Base-by-base conservation (phyloP, 2,797 vertebrate species). In the Pangasius mekongensis region DNA sequence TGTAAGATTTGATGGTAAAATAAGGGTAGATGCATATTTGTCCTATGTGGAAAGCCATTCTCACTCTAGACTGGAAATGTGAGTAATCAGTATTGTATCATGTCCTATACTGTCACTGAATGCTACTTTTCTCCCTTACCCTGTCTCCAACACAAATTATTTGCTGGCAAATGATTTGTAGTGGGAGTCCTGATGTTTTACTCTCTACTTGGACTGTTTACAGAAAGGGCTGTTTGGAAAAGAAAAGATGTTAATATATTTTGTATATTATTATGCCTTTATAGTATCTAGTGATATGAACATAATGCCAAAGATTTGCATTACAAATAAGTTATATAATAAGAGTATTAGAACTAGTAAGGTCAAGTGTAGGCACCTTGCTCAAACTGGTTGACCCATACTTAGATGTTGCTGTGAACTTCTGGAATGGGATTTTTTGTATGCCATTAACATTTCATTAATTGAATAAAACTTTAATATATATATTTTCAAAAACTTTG, bases 171-270 rank as follows among this genome's bases (percentile, higher is more conserved):
- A 91, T 96, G 96, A 97, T 94, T 92, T 93, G 96, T 96, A 92
- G 93, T 90, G 76, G 84, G 73, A 92, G 91, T 85, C 81, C 89
- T 58, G 89, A 78, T 89, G 89, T 92, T 91, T 91, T 94, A 78
- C 94, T 96, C 84, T 89, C 92, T 95, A 95, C 95, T 95, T 86
- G 91, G 96, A 96, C 95, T 94, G 98, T 99, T 99, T 98, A 98
- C 97, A 98, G 95, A 95, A 96, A 94, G 94, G 92, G 94, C 95
- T 96, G 92, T 96, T 95, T 74, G 84, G 94, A 94, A 96, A 95
- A 96, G 95, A 95, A 94, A 92, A 96, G 93, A 96, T 95, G 94
- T 97, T 99, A 98, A 99, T 99, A 98, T 99, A 98, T 98, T 97
- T 97, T 96, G 94, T 96, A 95, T 94, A 95, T 96, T 96, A 95